phyloP scores from a whole-genome alignment of 2,888 invertebrate species.

The Sesia bembeciformis region DNA sequence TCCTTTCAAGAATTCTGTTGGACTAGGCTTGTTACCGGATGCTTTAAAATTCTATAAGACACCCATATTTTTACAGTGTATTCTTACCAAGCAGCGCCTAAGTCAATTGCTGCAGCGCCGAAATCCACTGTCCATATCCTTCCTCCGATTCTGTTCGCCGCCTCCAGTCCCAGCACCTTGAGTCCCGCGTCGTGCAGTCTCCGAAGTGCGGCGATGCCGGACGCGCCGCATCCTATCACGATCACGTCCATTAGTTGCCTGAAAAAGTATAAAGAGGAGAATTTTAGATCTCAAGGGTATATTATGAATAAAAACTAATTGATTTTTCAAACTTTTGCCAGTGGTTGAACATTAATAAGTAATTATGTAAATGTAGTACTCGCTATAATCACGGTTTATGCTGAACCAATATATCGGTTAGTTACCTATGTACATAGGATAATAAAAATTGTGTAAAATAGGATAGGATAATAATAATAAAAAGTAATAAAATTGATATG shows the following conservation, averaged over 20 bases:
- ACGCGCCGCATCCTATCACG: constrained; percentile 74
- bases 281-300: no score
- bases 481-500: no score
- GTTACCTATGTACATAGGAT: no score
- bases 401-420: no score
- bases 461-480: no score
- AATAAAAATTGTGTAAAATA: no score
- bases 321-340: background rate
- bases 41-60: constrained; percentile 1
- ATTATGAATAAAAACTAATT: background rate
- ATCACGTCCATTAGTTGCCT: constrained; percentile 67
- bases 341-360: no score
- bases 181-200: constrained; percentile 52
- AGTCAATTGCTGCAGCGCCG: constrained; percentile 76
- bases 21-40: background rate
- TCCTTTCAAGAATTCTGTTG: no score
- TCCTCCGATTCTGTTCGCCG: constrained; percentile 77
- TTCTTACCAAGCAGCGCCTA: constrained; percentile 84
- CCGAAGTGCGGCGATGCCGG: constrained; percentile 69
- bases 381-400: no score
- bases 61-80: no score
- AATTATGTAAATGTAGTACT: no score
- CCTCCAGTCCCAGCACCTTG: constrained; percentile 75
- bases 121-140: constrained; percentile 70
- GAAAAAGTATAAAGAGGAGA: constrained; percentile 9